Conservation (phyloP, 2,113 vertebrate species). For the Rousettus leschenaultii region DNA sequence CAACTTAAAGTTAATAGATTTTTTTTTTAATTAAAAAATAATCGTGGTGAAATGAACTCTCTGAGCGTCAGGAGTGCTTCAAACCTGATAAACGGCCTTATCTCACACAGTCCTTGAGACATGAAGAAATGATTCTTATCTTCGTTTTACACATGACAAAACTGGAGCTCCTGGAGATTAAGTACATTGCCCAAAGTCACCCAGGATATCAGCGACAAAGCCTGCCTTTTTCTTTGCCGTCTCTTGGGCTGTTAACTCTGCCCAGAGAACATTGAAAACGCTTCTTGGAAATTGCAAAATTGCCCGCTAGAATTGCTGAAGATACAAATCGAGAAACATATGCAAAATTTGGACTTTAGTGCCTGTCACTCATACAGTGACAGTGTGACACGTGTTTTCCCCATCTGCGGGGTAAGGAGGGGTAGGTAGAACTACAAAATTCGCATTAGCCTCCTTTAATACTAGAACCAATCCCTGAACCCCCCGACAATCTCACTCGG, state of each 20-base stretch:
- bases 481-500: not conserved
- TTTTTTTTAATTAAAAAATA: not conserved
- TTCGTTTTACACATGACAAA: not conserved
- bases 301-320: not conserved
- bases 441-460: not conserved
- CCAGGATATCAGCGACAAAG: not conserved
- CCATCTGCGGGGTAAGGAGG: not conserved
- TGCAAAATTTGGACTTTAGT: not conserved
- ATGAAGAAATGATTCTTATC: not conserved
- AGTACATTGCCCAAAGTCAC: not conserved
- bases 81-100: not conserved
- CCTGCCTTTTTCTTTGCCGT: fast-evolving
- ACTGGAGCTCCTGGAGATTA: not conserved
- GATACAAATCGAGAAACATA: not conserved
- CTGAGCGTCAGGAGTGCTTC: not conserved
- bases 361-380: not conserved
- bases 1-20: not conserved
- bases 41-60: not conserved
- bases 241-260: not conserved
- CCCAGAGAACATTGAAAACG: not conserved
- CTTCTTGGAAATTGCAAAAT: not conserved
- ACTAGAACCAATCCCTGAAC: not conserved
- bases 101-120: not conserved
- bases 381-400: not conserved
- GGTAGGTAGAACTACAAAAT: fast-evolving